Conservation (phyloP, 2,113 vertebrate species). For the Lycocorax pyrrhopterus region DNA sequence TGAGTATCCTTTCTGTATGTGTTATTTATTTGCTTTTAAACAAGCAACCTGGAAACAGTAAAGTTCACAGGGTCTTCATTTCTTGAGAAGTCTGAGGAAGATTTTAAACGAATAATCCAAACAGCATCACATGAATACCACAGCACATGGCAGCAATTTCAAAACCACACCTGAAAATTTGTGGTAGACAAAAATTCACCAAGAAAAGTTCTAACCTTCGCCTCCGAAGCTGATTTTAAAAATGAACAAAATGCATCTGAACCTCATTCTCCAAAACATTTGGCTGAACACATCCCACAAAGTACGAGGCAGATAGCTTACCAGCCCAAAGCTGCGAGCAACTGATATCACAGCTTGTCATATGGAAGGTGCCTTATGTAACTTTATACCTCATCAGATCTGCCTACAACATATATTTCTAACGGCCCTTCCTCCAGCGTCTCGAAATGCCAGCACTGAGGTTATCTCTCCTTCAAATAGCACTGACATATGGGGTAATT, state of each 20-base stretch:
- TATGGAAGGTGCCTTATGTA: conserved; percentile 29
- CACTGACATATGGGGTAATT: conserved; percentile 11
- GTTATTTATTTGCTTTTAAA: background rate
- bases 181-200: background rate
- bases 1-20: background rate
- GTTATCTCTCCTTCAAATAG: conserved; percentile 17
- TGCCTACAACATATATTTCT: conserved; percentile 39
- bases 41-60: background rate
- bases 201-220: background rate
- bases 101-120: background rate
- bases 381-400: conserved; percentile 30
- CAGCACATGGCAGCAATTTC: background rate
- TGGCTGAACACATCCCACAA: conserved; percentile 25
- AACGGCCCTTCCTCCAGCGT: background rate
- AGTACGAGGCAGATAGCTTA: background rate
- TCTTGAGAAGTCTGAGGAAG: background rate
- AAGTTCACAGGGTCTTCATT: background rate
- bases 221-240: background rate
- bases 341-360: conserved; percentile 26
- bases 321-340: background rate
- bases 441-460: background rate
- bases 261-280: background rate
- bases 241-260: background rate
- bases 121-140: background rate
- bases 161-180: background rate